Conservation (phyloP, 2,888 invertebrate species). For the Resseliella maxima region DNA sequence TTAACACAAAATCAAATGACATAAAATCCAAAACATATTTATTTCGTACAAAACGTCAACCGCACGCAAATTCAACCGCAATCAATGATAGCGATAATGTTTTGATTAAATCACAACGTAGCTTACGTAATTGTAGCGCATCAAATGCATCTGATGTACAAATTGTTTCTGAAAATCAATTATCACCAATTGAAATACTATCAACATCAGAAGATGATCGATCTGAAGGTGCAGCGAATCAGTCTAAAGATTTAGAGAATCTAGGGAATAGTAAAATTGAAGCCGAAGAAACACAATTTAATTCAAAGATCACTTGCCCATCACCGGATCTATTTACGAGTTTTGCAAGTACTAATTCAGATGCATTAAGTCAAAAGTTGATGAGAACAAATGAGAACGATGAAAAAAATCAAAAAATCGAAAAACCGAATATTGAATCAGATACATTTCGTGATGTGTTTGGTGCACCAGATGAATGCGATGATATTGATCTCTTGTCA, state of each 20-base stretch:
- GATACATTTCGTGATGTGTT: neutral
- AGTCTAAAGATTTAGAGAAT: neutral
- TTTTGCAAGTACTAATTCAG: neutral
- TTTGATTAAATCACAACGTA: neutral
- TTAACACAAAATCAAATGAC: neutral
- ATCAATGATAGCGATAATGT: neutral
- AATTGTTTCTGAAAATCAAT: neutral
- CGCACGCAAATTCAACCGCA: neutral
- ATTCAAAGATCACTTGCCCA: neutral
- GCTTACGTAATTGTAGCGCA: neutral
- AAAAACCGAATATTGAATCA: neutral
- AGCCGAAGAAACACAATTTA: neutral
- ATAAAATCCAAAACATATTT: neutral
- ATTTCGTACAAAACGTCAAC: neutral
- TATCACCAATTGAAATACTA: neutral
- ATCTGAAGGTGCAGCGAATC: neutral
- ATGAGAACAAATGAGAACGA: neutral
- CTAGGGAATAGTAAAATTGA: neutral
- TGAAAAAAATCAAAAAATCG: neutral
- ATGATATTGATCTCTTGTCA: neutral
- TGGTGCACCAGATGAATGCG: neutral
- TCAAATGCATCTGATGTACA: constrained; percentile 9
- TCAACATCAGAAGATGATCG: constrained; percentile 2
- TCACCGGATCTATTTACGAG: neutral
- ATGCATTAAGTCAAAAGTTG: neutral